Evolutionary conservation across 2,797 vertebrate genomes (phyloP), one percentile per base, ranked within the genome.

Genomic region (Sparidentex hasta): DNA sequence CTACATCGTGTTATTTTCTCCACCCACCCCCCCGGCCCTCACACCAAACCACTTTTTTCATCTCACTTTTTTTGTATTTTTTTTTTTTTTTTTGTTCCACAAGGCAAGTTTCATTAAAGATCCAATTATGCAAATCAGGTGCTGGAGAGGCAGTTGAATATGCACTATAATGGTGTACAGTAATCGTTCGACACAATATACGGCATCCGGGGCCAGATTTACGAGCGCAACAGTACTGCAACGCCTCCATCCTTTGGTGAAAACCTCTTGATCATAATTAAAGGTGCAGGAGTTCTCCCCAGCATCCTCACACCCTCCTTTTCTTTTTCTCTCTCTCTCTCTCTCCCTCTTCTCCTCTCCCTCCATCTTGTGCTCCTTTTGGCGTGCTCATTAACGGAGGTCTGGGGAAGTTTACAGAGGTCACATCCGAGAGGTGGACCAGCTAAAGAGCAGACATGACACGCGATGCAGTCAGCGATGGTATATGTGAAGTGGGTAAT

Each of bases 231-330:
- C 96, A 95, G 96, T 96, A 97, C 95, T 91, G 95, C 95, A 93
- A 96, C 95, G 96, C 96, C 96, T 96, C 94, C 94, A 93, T 95
- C 96, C 96, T 96, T 96, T 94, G 93, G 94, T 93, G 93, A 94
- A 94, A 96, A 96, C 96, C 96, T 96, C 96, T 95, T 96, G 96
- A 97, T 97, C 96, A 96, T 97, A 96, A 98, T 98, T 97, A 97
- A 97, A 98, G 96, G 96, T 97, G 95, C 93, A 95, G 96, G 64
- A 78, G 86, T 90, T 84, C 76, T 83, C 87, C 84, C 61, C 66
- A 85, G 76, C 77, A 51, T 82, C 76, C 55, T 85, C 85, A 65
- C 78, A 55, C 81, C 63, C 78, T 57, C 81, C 47, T 62, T n/a
- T 66, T 52, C 48, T 23, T 33, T 61, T 16, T 44, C 71, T 57